Evolutionary conservation across 1,140 invertebrate species (phyloP).

Genomic region (Phymorhynchus buccinoides): DNA sequence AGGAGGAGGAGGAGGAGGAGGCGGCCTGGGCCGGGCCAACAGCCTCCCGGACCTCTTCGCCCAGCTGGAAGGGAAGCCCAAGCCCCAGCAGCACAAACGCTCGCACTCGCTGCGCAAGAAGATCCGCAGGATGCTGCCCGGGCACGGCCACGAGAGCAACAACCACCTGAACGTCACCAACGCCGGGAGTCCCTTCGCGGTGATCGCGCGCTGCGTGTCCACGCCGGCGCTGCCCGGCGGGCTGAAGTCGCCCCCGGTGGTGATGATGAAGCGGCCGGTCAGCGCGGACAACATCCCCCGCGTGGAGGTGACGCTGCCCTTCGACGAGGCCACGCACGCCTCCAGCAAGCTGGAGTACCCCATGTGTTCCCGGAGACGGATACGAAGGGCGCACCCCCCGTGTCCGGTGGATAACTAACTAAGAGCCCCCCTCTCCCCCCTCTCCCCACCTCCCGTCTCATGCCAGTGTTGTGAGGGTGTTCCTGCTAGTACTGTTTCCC

Average conservation of each 20-base stretch:
- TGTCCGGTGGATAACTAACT: conserved; percentile 8
- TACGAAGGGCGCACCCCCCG: conserved; percentile 20
- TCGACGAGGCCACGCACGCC: conserved; percentile 42
- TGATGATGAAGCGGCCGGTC: conserved; percentile 51
- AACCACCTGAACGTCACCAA: conserved; percentile 32
- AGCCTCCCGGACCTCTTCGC: conserved; percentile 56
- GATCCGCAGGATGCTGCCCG: conserved; percentile 60
- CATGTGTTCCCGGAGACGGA: conserved; percentile 12
- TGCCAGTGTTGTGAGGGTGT: too few relatives aligned
- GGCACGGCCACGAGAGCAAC: conserved; percentile 40
- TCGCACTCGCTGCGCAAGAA: conserved; percentile 58
- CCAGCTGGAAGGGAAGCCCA: conserved; percentile 23
- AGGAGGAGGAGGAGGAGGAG: background rate
- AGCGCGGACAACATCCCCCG: conserved; percentile 62
- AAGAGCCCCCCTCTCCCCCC: too few relatives aligned
- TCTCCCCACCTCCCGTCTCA: too few relatives aligned
- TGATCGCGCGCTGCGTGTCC: conserved; percentile 65
- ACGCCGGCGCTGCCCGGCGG: conserved; percentile 62
- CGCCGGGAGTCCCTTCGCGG: conserved; percentile 58
- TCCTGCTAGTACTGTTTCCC: too few relatives aligned
- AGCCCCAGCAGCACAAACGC: conserved; percentile 44
- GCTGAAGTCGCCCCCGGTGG: conserved; percentile 45
- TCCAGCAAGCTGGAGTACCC: conserved; percentile 22
- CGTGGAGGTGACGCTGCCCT: conserved; percentile 61
- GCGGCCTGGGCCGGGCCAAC: conserved; percentile 49